Conservation (phyloP, 2,888 invertebrate species). For the Macrophya alboannulata region DNA sequence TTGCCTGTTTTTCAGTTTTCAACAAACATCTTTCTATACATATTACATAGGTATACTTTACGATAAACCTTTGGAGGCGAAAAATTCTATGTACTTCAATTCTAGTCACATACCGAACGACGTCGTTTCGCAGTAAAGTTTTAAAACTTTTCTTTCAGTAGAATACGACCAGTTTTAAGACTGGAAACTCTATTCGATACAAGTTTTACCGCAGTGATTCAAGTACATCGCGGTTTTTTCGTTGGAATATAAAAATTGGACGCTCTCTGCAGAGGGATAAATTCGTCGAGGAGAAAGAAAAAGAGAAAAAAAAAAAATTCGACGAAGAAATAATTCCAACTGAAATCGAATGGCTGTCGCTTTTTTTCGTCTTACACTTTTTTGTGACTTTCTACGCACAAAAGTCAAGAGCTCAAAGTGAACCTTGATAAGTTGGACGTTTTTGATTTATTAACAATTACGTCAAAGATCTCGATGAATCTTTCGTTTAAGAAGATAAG, state of each 20-base stretch:
- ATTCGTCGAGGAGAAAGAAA: background rate
- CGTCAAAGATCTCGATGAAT: slow-evolving; percentile 22
- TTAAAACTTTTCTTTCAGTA: background rate
- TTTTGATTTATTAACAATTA: background rate
- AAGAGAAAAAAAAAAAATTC: background rate
- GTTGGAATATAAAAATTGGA: background rate
- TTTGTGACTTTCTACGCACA: background rate
- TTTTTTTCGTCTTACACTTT: background rate
- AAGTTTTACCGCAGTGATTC: slow-evolving; percentile 29
- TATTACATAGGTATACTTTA: slow-evolving; percentile 9
- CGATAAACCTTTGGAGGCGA: background rate
- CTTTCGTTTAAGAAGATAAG: background rate
- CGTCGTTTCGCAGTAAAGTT: slow-evolving; percentile 2
- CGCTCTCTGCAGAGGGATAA: background rate
- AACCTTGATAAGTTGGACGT: background rate
- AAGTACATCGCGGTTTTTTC: background rate
- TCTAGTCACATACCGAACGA: slow-evolving; percentile 33
- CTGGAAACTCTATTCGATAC: slow-evolving; percentile 28
- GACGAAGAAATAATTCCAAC: background rate
- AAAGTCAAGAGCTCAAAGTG: background rate
- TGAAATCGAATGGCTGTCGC: background rate
- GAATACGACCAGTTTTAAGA: slow-evolving; percentile 22
- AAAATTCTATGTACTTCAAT: background rate
- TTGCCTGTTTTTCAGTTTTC: slow-evolving; percentile 21
- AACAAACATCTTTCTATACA: background rate